phyloP scores from a whole-genome alignment of 2,888 invertebrate species.

The Drosophila mimica region DNA sequence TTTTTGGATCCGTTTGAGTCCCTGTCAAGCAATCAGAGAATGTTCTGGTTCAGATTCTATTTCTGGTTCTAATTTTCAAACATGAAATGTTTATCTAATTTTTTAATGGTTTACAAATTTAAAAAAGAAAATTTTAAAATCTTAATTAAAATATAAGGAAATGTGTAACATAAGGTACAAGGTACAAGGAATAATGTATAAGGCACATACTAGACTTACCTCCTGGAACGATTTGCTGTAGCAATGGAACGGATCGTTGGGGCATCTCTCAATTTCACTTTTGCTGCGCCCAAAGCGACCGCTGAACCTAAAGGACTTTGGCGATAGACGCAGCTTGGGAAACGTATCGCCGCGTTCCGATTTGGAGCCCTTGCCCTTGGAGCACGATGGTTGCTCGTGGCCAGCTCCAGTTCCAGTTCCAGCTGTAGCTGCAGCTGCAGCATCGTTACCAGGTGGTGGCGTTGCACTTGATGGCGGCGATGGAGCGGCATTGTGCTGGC shows the following conservation, averaged over 20 bases:
- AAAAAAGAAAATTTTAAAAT: no score
- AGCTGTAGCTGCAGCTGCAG: not conserved
- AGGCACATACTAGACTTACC: conserved; percentile 63
- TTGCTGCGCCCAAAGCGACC: conserved; percentile 84
- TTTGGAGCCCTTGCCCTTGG: conserved; percentile 68
- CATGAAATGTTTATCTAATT: not conserved
- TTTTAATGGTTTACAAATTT: not conserved
- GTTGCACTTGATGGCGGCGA: conserved; percentile 72
- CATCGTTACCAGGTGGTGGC: conserved; percentile 47
- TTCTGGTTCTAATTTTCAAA: not conserved
- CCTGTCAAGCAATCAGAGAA: not conserved
- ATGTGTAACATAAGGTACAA: not conserved
- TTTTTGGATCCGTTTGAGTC: not conserved
- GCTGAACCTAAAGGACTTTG: conserved; percentile 84
- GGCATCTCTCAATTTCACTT: conserved; percentile 83
- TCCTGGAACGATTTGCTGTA: conserved; percentile 85
- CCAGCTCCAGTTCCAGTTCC: not conserved
- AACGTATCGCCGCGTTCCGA: conserved; percentile 84
- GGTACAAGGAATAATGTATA: not conserved
- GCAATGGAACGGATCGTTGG: conserved; percentile 82
- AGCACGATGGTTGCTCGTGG: conserved; percentile 33
- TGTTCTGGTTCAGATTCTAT: not conserved
- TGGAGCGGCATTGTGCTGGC: conserved; percentile 61
- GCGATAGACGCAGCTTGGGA: conserved; percentile 83
- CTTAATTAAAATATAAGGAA: no score